Evolutionary conservation across 2,888 invertebrate species (phyloP).

Genomic region (Aphodius granarius): DNA sequence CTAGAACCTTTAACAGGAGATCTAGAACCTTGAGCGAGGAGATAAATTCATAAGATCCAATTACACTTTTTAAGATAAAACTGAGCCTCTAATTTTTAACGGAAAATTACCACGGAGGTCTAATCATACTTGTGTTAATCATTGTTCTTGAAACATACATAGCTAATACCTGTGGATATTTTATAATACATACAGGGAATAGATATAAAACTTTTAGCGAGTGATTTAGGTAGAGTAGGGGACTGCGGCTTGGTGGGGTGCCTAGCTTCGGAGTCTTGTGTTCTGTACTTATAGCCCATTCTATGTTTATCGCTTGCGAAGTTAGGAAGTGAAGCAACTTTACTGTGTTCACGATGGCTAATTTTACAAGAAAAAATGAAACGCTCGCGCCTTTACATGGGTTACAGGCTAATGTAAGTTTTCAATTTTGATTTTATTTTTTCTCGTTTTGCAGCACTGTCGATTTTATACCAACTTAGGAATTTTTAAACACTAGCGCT

Average conservation of each 20-base stretch:
- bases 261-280: not conserved
- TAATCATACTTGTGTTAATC: not conserved
- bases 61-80: not conserved
- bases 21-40: not conserved
- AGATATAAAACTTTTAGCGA: not conserved
- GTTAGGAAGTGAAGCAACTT: conserved; percentile 11
- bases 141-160: not conserved
- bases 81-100: not conserved
- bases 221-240: not conserved
- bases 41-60: not conserved
- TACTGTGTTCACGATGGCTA: conserved; percentile 20
- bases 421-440: not conserved
- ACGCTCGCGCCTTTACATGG: conserved; percentile 25
- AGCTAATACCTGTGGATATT: not conserved
- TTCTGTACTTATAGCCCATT: conserved; percentile 5
- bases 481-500: not conserved
- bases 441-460: not conserved
- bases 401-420: conserved; percentile 24
- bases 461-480: not conserved
- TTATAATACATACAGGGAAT: not conserved
- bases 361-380: conserved; percentile 24
- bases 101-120: not conserved
- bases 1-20: no score
- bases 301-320: conserved; percentile 8
- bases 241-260: not conserved